phyloP scores from a whole-genome alignment of 2,113 vertebrate genomes.

The Grallaria varia region DNA sequence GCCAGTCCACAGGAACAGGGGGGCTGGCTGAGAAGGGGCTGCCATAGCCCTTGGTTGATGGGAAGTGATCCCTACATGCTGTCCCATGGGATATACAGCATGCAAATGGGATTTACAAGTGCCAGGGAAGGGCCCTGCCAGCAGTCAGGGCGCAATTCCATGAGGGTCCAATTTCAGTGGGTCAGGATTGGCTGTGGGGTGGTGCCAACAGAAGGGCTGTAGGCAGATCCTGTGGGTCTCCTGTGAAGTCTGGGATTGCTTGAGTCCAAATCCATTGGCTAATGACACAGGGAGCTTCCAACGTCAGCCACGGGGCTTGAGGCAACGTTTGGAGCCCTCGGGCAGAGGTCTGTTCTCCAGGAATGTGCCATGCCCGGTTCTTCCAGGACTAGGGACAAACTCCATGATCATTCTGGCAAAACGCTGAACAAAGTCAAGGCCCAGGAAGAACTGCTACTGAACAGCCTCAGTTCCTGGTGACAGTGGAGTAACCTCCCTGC shows the following conservation, averaged over 20 bases:
- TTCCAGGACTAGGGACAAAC: background rate
- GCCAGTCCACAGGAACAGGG: background rate
- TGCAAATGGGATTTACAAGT: background rate
- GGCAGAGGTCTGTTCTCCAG: background rate
- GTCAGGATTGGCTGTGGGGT: background rate
- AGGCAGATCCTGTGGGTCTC: rapidly evolving
- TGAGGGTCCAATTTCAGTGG: background rate
- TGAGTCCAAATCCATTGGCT: background rate
- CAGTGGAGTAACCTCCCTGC: background rate
- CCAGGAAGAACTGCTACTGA: background rate
- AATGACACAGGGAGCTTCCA: background rate
- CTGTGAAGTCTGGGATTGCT: background rate
- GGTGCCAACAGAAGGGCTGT: background rate
- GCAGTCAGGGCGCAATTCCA: background rate
- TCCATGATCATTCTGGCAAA: background rate
- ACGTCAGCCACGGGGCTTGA: rapidly evolving
- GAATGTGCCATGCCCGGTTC: background rate
- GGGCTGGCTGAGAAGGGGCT: background rate
- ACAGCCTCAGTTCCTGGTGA: background rate
- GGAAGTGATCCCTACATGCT: rapidly evolving
- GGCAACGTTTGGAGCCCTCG: background rate
- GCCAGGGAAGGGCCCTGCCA: background rate
- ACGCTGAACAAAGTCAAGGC: background rate
- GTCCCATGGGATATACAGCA: background rate
- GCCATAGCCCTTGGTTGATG: background rate